Evolutionary conservation across 2,888 invertebrate species (phyloP).

Genomic region (Adela reaumurella): DNA sequence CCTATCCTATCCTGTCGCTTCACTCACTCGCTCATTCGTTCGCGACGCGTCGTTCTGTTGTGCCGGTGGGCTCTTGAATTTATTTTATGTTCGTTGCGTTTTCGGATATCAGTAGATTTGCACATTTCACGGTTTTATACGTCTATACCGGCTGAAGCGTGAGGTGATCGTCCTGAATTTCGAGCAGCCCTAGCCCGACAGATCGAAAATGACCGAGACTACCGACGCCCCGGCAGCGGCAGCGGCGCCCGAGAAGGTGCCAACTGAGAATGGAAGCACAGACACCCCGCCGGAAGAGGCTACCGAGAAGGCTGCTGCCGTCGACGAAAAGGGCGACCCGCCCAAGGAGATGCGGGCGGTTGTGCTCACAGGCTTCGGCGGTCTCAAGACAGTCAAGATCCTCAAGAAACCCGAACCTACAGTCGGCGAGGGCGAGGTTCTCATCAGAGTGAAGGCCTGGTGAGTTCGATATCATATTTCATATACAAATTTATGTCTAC

Average conservation of each 20-base stretch:
- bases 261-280: conserved; percentile 49
- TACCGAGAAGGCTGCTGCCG: conserved; percentile 47
- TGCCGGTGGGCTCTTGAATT: conserved; percentile 32
- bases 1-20: background rate
- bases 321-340: conserved; percentile 44
- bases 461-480: conserved; percentile 45
- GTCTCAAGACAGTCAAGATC: conserved; percentile 80
- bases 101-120: no score
- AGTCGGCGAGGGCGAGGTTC: conserved; percentile 68
- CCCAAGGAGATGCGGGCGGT: conserved; percentile 84
- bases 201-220: conserved; percentile 45
- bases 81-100: conserved; percentile 7
- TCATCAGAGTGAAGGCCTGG: conserved; percentile 84
- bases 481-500: background rate
- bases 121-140: no score
- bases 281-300: conserved; percentile 47
- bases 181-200: no score
- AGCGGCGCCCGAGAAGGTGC: conserved; percentile 55
- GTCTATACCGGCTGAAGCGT: no score
- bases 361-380: conserved; percentile 81
- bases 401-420: conserved; percentile 75
- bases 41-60: conserved; percentile 50
- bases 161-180: conserved; percentile 6
- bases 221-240: conserved; percentile 42
- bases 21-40: conserved; percentile 22